Conservation (phyloP, 2,113 vertebrate species). For the Paradisaea rubra region DNA sequence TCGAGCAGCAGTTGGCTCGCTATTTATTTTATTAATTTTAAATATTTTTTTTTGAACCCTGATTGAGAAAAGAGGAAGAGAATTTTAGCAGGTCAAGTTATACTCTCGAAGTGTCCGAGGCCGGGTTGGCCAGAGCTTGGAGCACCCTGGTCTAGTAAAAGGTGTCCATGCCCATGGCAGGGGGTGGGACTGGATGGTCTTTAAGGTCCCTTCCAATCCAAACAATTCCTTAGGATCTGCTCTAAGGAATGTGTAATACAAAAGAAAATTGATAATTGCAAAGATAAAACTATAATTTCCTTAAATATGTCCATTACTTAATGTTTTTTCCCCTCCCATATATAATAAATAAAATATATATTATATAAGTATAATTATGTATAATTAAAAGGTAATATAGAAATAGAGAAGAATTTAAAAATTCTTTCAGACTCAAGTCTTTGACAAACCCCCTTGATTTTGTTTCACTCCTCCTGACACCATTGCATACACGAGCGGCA, state of each 20-base stretch:
- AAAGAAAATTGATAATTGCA: background rate
- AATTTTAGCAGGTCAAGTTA: background rate
- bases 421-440: background rate
- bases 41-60: background rate
- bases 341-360: background rate
- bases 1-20: background rate
- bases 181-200: background rate
- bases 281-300: background rate
- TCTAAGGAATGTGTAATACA: rapidly evolving
- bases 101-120: background rate
- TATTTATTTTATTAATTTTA: background rate
- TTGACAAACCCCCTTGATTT: background rate
- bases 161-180: background rate
- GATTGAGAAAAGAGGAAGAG: background rate
- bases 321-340: background rate
- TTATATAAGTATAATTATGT: background rate
- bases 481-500: rapidly evolving
- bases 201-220: background rate
- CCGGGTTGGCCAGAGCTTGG: background rate
- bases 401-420: background rate
- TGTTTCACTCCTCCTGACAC: background rate
- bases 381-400: background rate
- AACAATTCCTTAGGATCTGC: background rate
- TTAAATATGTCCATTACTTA: background rate
- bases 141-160: background rate